A percentile compares a stretch with the other conserved stretches of the same genome.
These are phyloP conservation scores for Lepisosteus osseus DNA, from an alignment of 2,113 vertebrate genomes.

Conservation along the genomic window DNA sequence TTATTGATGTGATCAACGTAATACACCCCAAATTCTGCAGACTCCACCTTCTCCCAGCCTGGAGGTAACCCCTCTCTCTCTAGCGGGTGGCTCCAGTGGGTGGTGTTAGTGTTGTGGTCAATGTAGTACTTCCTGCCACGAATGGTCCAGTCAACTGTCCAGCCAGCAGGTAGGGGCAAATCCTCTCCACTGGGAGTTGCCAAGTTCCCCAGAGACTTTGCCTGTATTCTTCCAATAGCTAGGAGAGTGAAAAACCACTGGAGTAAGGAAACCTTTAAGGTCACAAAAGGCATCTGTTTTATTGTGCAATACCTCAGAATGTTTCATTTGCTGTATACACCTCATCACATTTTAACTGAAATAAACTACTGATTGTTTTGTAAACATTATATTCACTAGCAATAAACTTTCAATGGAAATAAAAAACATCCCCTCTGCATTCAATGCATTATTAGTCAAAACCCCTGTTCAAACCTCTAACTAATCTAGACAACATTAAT, in stretches of 20 bases:
- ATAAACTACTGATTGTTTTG: constrained; percentile 14
- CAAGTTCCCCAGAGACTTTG: constrained; percentile 93
- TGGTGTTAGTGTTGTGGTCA: constrained; percentile 97
- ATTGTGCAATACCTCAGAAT: background rate
- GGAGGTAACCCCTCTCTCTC: constrained; percentile 93
- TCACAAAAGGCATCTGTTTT: background rate
- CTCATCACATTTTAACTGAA: constrained; percentile 13
- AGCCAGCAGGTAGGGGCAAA: constrained; percentile 86
- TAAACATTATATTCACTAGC: too few relatives aligned
- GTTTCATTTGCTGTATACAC: too few relatives aligned
- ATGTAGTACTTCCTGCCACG: constrained; percentile 96
- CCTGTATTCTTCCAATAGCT: constrained; percentile 92
- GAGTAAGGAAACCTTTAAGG: constrained; percentile 22
- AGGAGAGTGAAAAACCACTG: constrained; percentile 23
- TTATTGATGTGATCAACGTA: constrained; percentile 97
- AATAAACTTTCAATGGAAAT: too few relatives aligned
- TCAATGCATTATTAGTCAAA: too few relatives aligned
- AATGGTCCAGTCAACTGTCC: constrained; percentile 97
- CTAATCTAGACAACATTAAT: too few relatives aligned
- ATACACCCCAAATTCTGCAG: constrained; percentile 89
- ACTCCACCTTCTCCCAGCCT: constrained; percentile 95
- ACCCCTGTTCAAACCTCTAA: too few relatives aligned
- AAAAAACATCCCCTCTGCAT: too few relatives aligned
- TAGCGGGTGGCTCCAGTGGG: constrained; percentile 96
- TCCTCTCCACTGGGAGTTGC: constrained; percentile 85